Conservation (phyloP, 2,797 vertebrate genomes). For the Spinus pinus region DNA sequence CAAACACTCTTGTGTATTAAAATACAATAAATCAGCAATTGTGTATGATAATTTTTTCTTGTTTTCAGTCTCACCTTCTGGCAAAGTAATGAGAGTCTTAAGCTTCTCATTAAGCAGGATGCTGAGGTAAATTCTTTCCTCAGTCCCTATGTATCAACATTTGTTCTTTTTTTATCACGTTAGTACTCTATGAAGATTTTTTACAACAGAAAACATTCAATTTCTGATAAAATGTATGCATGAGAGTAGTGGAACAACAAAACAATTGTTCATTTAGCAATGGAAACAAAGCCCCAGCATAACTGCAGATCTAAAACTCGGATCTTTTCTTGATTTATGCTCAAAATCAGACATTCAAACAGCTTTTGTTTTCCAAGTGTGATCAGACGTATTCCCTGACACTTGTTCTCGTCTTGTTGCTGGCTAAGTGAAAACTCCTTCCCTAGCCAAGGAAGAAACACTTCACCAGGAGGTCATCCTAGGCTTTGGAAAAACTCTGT, state of each 20-base stretch:
- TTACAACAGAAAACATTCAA: background rate
- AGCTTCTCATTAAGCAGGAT: background rate
- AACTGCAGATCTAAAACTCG: background rate
- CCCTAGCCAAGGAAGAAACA: background rate
- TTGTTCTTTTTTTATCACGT: background rate
- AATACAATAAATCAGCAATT: background rate
- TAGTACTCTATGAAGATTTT: background rate
- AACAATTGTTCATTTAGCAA: background rate
- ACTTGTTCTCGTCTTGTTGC: background rate
- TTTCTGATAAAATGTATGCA: background rate
- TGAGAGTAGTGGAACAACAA: background rate
- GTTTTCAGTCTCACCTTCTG: background rate
- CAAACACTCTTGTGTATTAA: background rate
- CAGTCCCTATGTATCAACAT: background rate
- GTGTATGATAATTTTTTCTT: background rate
- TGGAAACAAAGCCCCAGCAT: background rate
- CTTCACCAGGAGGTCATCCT: background rate
- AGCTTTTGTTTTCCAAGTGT: background rate
- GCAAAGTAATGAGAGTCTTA: background rate
- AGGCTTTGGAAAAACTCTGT: conserved; percentile 22
- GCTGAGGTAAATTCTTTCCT: background rate
- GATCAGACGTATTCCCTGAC: background rate
- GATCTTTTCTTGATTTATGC: background rate
- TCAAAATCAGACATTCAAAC: background rate
- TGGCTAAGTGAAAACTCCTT: background rate